phyloP scores from a whole-genome alignment of 2,888 invertebrate genomes.

The Timandra comae region DNA sequence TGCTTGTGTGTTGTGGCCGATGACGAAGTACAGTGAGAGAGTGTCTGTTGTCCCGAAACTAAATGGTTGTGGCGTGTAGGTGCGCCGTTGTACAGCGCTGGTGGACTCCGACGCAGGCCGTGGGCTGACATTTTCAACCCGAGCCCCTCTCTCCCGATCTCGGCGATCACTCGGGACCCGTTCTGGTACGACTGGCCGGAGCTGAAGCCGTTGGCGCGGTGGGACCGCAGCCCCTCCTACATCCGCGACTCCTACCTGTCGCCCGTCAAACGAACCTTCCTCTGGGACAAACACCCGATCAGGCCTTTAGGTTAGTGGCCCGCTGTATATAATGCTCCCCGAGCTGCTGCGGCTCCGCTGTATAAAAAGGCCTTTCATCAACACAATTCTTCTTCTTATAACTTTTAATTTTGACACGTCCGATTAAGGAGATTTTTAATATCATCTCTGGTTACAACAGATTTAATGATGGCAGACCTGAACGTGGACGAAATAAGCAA shows the following conservation, averaged over 20 bases:
- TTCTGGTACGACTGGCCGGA: conserved; percentile 93
- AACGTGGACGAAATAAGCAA: conserved; percentile 67
- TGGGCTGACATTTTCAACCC: conserved; percentile 87
- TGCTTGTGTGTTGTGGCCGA: conserved; percentile 45
- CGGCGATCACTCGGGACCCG: conserved; percentile 89
- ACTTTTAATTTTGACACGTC: conserved; percentile 14
- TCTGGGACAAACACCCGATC: conserved; percentile 94
- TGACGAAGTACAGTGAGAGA: conserved; percentile 53
- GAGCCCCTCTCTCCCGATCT: conserved; percentile 85
- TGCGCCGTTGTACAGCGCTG: conserved; percentile 83
- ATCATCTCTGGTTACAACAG: conserved; percentile 53
- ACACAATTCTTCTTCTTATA: conserved; percentile 26
- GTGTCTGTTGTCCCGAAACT: conserved; percentile 55
- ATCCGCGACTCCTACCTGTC: conserved; percentile 92
- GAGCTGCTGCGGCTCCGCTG: conserved; percentile 45
- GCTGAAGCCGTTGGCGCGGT: conserved; percentile 84
- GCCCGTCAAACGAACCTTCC: conserved; percentile 92
- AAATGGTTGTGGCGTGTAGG: conserved; percentile 70
- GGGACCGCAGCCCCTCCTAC: conserved; percentile 85
- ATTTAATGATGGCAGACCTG: conserved; percentile 72
- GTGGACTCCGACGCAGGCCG: conserved; percentile 76
- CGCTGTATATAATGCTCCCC: conserved; percentile 65
- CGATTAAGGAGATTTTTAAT: conserved; percentile 25
- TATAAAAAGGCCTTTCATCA: conserved; percentile 52
- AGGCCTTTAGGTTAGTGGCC: conserved; percentile 90